Percentiles rank a stretch among this genome's conserved stretches.
Evolutionary conservation across 2,797 vertebrate genomes (phyloP).

Genomic region (Apodemus agrarius): DNA sequence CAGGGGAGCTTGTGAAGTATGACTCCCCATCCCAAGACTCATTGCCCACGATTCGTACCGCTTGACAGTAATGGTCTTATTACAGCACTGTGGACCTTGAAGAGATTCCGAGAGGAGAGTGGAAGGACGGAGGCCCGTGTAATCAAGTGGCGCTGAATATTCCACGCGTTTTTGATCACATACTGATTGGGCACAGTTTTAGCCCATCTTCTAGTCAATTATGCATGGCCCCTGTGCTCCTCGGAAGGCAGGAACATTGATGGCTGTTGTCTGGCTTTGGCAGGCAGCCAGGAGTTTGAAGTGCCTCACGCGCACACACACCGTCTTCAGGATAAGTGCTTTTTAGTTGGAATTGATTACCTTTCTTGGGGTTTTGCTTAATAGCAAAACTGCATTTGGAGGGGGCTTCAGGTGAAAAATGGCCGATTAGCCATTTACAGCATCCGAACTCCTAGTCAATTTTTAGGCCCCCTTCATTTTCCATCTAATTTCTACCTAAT

Average conservation of each 20-base stretch:
- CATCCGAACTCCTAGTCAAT: conserved; percentile 85
- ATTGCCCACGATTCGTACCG: conserved; percentile 89
- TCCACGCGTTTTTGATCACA: conserved; percentile 89
- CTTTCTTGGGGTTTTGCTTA: conserved; percentile 88
- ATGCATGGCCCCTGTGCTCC: conserved; percentile 89
- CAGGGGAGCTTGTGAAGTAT: conserved; percentile 90
- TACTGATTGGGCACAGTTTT: conserved; percentile 91
- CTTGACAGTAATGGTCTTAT: conserved; percentile 92
- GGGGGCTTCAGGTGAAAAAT: conserved; percentile 88
- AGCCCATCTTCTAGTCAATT: conserved; percentile 92
- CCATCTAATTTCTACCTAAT: conserved; percentile 85
- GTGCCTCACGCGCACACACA: conserved; percentile 68
- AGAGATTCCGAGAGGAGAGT: conserved; percentile 90
- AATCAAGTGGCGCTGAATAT: conserved; percentile 91
- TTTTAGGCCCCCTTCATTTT: conserved; percentile 84
- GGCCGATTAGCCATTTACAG: conserved; percentile 83
- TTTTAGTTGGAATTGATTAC: conserved; percentile 90
- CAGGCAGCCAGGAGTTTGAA: conserved; percentile 87
- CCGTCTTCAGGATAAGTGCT: conserved; percentile 87
- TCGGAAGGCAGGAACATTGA: conserved; percentile 84
- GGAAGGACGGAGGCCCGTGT: conserved; percentile 87
- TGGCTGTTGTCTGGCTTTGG: conserved; percentile 87
- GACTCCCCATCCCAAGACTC: conserved; percentile 90
- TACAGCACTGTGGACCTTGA: conserved; percentile 91
- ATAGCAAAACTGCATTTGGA: conserved; percentile 86